Base-by-base conservation (phyloP, 2,113 vertebrate genomes). In the Notechis scutatus region DNA sequence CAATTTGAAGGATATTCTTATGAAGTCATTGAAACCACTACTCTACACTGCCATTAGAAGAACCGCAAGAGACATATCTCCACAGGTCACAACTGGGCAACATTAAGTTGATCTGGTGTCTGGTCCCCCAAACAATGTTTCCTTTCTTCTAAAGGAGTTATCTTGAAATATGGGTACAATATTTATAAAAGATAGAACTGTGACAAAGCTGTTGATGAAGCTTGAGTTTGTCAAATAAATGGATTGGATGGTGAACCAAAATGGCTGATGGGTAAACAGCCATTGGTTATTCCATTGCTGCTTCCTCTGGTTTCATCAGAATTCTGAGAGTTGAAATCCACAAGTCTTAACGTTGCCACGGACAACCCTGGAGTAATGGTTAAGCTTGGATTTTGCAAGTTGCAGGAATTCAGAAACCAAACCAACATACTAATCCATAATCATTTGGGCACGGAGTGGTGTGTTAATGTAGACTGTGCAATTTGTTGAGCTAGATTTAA, bases 1-100 rank as follows among this genome's bases (percentile, higher is more conserved):
- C 92, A 54, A 92, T 95, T 90, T 59, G 61, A 85, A 90, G 81
- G 55, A 9, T 57, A 69, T 90, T 93, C 42, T 94, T 92, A 94
- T 91, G 89, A 92, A 95, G 87, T 85, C 29, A 0, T 92, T 93
- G 64, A 74, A 74, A 74, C n/a, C 15, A 39, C 69, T 39, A 8
- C 5, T 18, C 12, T 18, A 74, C n/a, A 20, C 1, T 39, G 14
- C n/a, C 69, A 39, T 74, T 74, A 74, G 15, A 39, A 39, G n/a
- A 74, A 34, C 34, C 3, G 1, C 69, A 74, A 34, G 5, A 39
- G 69, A 74, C 12, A n/a, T 64, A 64, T 14, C 1, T 4, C 11
- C 26, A 12, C n/a, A 20, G n/a, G 15, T 39, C n/a, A 74, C 29
- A 74, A 74, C n/a, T 39, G 69, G 6, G 15, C 15, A 81, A 39